These are phyloP conservation scores for Trinectes maculatus DNA, from an alignment of 2,113 vertebrate species.

Conservation along the genomic window DNA sequence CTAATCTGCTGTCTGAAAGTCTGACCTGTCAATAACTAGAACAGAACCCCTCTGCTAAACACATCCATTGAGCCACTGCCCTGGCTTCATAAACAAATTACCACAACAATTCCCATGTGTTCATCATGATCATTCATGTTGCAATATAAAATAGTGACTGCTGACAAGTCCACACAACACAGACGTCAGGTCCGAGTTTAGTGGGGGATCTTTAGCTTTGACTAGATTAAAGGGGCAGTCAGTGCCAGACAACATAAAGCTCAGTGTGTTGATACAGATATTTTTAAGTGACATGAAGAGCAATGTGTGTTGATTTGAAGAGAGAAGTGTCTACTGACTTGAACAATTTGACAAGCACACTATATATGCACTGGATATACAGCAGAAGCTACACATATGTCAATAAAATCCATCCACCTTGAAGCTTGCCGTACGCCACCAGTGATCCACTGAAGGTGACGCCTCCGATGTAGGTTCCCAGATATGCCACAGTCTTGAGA, in stretches of 20 bases:
- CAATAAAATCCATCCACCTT: conserved; percentile 62
- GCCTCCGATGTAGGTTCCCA: conserved; percentile 81
- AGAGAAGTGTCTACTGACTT: neutral
- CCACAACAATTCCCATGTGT: conserved; percentile 38
- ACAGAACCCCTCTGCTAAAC: neutral
- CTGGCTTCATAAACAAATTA: conserved; percentile 26
- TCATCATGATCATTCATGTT: conserved; percentile 40
- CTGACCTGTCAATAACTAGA: conserved; percentile 36
- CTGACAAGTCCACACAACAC: conserved; percentile 17
- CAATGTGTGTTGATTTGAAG: conserved; percentile 13
- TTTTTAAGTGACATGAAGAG: conserved; percentile 12
- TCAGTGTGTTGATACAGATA: conserved; percentile 27
- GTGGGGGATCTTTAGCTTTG: conserved; percentile 52
- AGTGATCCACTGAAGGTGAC: conserved; percentile 84
- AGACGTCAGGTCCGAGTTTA: conserved; percentile 44
- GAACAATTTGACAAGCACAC: neutral
- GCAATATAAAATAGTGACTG: conserved; percentile 28
- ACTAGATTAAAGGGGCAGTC: conserved; percentile 58
- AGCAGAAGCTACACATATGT: neutral
- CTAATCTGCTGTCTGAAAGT: conserved; percentile 29
- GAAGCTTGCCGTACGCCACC: conserved; percentile 80
- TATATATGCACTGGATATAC: neutral
- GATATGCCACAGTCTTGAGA: conserved; percentile 77
- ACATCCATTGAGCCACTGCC: conserved; percentile 17
- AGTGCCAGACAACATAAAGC: conserved; percentile 17